Evolutionary conservation across 2,888 invertebrate genomes (phyloP).

Genomic region (Drosophila sordidula): DNA sequence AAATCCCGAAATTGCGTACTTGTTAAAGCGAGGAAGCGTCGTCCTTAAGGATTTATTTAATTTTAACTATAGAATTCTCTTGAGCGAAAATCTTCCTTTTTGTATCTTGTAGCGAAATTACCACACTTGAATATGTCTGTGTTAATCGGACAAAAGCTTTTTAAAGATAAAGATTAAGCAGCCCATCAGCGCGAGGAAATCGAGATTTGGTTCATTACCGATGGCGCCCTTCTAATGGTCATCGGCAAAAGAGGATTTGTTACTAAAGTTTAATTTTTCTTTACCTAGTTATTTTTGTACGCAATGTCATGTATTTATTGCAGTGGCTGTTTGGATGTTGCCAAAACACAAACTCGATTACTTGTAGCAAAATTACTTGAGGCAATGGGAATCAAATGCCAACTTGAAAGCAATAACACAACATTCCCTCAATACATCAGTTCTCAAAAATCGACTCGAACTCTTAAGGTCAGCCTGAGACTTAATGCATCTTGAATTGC

Average conservation of each 20-base stretch:
- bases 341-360: constrained; percentile 35
- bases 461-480: constrained; percentile 61
- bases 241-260: constrained; percentile 31
- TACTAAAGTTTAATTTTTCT: constrained; percentile 26
- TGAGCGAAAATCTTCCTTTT: constrained; percentile 51
- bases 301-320: constrained; percentile 47
- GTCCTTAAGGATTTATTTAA: constrained; percentile 33
- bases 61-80: constrained; percentile 48
- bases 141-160: constrained; percentile 38
- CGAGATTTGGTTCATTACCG: constrained; percentile 13
- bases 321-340: constrained; percentile 36
- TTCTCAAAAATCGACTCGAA: constrained; percentile 17
- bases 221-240: neutral
- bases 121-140: constrained; percentile 72
- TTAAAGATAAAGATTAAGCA: constrained; percentile 6
- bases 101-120: constrained; percentile 62
- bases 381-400: constrained; percentile 81
- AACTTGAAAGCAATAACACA: constrained; percentile 72
- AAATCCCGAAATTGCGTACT: constrained; percentile 21
- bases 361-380: constrained; percentile 73
- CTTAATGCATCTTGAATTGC: constrained; percentile 54
- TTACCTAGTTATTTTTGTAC: constrained; percentile 23
- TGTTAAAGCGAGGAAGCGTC: constrained; percentile 32
- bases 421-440: constrained; percentile 1
- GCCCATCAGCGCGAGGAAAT: constrained; percentile 19